Evolutionary conservation across 2,113 vertebrate genomes (phyloP), one percentile per base, ranked within the genome.

Genomic region (Monopterus albus): DNA sequence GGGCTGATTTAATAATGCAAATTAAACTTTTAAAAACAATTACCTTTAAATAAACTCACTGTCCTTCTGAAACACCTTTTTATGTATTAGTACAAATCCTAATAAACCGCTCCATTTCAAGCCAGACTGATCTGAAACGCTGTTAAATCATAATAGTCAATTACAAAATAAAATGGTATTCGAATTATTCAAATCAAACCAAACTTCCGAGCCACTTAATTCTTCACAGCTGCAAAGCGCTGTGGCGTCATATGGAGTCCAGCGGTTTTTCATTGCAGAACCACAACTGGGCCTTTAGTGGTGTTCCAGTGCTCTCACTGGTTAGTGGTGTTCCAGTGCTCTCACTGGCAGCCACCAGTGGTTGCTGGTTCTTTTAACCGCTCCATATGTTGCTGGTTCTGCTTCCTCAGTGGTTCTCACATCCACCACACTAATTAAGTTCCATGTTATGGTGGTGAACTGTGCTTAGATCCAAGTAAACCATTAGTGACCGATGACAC

Each of bases 201-300:
- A n/a, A n/a, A n/a, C n/a, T n/a, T n/a, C n/a, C n/a, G 8, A 29
- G 31, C 45, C 50, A 35, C 39, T 23, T 42, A 2, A 47, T 36
- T 51, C 31, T 13, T 2, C 26, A 50, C 77, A 77, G 79, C 64
- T 77, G 64, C 68, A 67, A 65, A 72, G 74, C 45, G 49, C 52
- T 29, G 11, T 60, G 68, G 40, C 74, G 77, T 59, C 67, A 78
- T 46, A 58, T 75, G 83, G 73, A 69, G 58, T 76, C 57, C 67
- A 62, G 71, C 42, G 78, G 70, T 77, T 79, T 86, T 58, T 52
- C 64, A 56, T 53, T 75, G 53, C 26, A 53, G 81, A 85, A 70
- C 75, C 85, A 81, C 88, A 88, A 64, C 81, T 78, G 81, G 81
- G 85, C 82, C 78, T 68, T 73, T 28, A 64, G 81, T 62, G 82